phyloP scores from a whole-genome alignment of 2,113 vertebrate genomes.

The Pleuronectes platessa region DNA sequence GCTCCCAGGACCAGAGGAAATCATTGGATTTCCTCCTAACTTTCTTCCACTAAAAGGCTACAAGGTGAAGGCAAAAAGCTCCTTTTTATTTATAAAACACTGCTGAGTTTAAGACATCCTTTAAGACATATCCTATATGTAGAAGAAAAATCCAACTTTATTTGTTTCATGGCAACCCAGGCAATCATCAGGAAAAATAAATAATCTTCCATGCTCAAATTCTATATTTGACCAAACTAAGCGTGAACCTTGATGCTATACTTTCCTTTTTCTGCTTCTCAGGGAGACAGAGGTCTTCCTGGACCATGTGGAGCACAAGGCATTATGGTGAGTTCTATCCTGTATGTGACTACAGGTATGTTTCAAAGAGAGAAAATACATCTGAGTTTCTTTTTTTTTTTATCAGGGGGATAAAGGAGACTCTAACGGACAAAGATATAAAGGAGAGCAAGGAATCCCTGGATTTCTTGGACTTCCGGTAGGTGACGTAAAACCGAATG shows the following conservation, averaged over 20 bases:
- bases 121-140: no score
- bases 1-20: slow-evolving; percentile 57
- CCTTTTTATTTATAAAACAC: neutral
- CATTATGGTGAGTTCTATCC: slow-evolving; percentile 24
- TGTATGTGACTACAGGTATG: neutral
- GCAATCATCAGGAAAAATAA: no score
- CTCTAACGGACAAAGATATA: neutral
- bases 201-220: no score
- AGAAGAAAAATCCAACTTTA: no score
- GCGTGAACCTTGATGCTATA: no score
- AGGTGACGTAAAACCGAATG: slow-evolving; percentile 12
- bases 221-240: no score
- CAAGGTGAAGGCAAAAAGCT: slow-evolving; percentile 48
- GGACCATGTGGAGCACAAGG: slow-evolving; percentile 69
- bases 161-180: no score
- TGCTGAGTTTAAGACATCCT: neutral
- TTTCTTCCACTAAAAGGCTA: slow-evolving; percentile 51
- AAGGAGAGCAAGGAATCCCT: slow-evolving; percentile 65
- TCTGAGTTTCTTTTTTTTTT: neutral
- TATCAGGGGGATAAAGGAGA: slow-evolving; percentile 37
- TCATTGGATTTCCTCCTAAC: slow-evolving; percentile 29
- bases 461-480: slow-evolving; percentile 64
- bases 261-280: slow-evolving; percentile 1
- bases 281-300: slow-evolving; percentile 62
- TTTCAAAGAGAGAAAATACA: neutral